A percentile compares a stretch with the other conserved stretches of the same genome.
Evolutionary conservation across 2,888 invertebrate genomes (phyloP).

Genomic region (Monoplex corrugatus): DNA sequence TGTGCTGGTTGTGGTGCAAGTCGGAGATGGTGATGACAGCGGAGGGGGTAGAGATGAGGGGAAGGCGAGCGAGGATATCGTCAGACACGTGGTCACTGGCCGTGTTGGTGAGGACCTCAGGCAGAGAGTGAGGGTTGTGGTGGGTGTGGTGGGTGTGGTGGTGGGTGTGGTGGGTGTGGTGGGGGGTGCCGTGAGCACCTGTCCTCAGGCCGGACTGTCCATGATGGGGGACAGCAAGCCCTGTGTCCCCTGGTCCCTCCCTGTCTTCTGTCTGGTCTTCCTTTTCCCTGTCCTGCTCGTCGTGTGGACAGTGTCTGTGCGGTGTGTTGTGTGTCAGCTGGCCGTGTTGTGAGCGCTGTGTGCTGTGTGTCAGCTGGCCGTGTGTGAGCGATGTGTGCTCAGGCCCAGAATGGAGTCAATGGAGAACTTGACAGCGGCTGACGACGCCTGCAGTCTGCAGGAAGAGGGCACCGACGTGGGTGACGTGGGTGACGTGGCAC

Average conservation of each 20-base stretch:
- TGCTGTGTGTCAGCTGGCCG: not conserved
- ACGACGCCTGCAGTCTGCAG: not conserved
- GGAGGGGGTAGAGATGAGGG: too few species aligned
- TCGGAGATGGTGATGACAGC: too few species aligned
- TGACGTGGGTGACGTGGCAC: not conserved
- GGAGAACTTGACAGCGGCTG: conserved; percentile 64
- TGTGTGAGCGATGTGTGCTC: not conserved
- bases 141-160: not conserved
- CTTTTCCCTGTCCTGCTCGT: too few species aligned
- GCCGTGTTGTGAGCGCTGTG: not conserved
- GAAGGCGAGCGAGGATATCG: too few species aligned
- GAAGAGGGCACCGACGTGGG: not conserved
- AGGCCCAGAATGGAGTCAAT: conserved; percentile 67
- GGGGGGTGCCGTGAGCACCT: too few species aligned
- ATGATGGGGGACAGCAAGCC: too few species aligned
- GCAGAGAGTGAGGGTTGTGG: not conserved
- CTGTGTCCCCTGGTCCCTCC: too few species aligned
- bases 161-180: not conserved
- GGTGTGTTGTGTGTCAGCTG: too few species aligned
- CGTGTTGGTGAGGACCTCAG: not conserved
- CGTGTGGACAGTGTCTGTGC: too few species aligned
- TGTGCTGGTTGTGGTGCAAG: too few species aligned
- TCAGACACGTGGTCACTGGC: not conserved
- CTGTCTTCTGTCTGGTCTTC: too few species aligned
- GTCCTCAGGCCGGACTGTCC: too few species aligned